Evolutionary conservation across 1,140 invertebrate species (phyloP), one percentile per base, ranked within the genome.

Genomic region (Lepeophtheirus salmonis): DNA sequence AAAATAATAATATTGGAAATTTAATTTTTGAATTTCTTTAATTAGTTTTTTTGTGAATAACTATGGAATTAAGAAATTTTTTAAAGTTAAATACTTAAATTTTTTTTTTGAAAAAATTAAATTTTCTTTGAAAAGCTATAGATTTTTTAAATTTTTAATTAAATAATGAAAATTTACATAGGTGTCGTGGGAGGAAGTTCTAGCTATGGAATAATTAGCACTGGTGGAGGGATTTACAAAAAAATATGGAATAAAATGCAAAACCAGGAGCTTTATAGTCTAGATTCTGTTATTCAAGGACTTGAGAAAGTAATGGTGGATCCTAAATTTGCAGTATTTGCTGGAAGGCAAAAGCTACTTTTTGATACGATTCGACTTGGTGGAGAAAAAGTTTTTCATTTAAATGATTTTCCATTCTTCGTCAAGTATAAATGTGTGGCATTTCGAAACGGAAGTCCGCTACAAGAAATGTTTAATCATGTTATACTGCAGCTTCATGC

Each of bases 241-340:
- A 20, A 54, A 21, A 3, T 54, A 21, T 54, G 52, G 52, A 23
- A 2, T 14, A 24, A 54, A 54, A 54, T 54, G 52, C 18, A 54
- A 23, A 20, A 3, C n/a, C 52, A 54, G n/a, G 52, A 24, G 52
- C 20, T 21, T 13, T 54, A 24, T 20, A 16, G n/a, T 3, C 20
- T 54, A 20, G n/a, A 20, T 24, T 21, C 18, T 23, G 52, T 54
- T 18, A 20, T 16, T 16, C 18, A 54, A 24, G 52, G 52, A 1
- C 23, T 54, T 14, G 18, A 3, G 2, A n/a, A 54, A 24, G 23
- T 24, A 1, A 14, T 54, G 17, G 20, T 24, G 3, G 22, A 54
- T 23, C 52, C 52, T 20, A 54, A 20, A n/a, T 54, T 54, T 20
- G 20, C 52, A n/a, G 52, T 54, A 14, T 54, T 54, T 20, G 52